Conservation (phyloP, 1,140 invertebrate genomes). For the Laupala kohalensis region DNA sequence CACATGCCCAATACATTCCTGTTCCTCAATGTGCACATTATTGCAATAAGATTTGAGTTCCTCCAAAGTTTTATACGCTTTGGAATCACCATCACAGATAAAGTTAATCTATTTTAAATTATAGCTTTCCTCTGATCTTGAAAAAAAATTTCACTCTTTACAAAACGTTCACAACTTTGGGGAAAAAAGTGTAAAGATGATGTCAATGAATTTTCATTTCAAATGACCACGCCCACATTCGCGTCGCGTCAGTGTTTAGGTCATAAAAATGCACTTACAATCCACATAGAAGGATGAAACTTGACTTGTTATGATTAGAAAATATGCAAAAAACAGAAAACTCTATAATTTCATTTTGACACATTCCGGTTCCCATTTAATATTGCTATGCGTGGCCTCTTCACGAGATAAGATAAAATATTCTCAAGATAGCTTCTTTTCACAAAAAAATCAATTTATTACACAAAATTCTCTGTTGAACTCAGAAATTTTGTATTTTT, state of each 20-base stretch:
- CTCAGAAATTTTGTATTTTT: too few species aligned
- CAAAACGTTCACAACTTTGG: too few species aligned
- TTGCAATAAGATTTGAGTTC: neutral
- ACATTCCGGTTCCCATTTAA: neutral
- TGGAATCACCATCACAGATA: too few species aligned
- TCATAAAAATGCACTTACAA: neutral
- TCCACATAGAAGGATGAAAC: neutral
- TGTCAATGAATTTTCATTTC: neutral
- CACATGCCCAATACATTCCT: neutral
- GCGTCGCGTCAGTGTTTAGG: neutral
- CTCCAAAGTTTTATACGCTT: neutral
- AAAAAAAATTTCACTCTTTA: neutral
- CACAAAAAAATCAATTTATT: too few species aligned
- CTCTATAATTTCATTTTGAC: neutral
- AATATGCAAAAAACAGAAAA: neutral
- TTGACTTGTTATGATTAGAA: neutral
- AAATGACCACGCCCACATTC: neutral
- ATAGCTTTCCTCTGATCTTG: neutral
- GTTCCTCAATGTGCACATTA: neutral
- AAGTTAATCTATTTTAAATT: neutral
- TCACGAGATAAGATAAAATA: too few species aligned
- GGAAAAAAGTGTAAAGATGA: too few species aligned
- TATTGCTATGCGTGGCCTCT: too few species aligned
- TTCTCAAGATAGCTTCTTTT: too few species aligned
- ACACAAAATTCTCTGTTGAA: too few species aligned